Evolutionary conservation across 1,140 invertebrate species (phyloP).

Genomic region (Heliothis virescens): DNA sequence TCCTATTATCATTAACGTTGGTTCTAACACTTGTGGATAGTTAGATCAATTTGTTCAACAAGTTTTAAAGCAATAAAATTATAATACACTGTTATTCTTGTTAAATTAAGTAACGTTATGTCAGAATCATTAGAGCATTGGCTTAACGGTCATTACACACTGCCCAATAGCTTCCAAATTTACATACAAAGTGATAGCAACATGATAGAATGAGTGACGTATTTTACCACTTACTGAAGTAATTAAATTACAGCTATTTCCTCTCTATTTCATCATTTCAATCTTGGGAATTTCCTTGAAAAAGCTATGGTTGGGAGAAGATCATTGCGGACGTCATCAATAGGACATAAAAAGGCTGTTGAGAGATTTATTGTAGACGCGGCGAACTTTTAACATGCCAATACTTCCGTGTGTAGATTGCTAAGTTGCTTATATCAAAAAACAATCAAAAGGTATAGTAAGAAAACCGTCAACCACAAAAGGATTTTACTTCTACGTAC

Average conservation of each 20-base stretch:
- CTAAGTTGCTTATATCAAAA: conserved; percentile 9
- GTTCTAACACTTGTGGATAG: conserved; percentile 43
- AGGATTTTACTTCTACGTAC: conserved; percentile 19
- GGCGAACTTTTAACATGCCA: conserved; percentile 20
- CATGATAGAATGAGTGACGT: neutral
- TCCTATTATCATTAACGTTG: conserved; percentile 38
- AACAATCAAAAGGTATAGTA: neutral
- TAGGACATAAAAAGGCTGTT: conserved; percentile 15
- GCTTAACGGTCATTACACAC: conserved; percentile 37
- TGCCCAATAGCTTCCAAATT: conserved; percentile 14
- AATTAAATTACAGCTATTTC: conserved; percentile 14
- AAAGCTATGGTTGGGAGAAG: neutral
- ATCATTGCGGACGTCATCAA: neutral
- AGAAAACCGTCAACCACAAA: conserved; percentile 24
- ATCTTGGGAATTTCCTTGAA: neutral
- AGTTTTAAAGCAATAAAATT: conserved; percentile 61
- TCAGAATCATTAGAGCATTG: conserved; percentile 39
- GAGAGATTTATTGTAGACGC: conserved; percentile 10
- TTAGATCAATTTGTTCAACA: conserved; percentile 47
- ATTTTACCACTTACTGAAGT: neutral
- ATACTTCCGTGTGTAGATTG: conserved; percentile 9
- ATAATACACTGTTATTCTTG: conserved; percentile 53
- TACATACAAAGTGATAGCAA: neutral
- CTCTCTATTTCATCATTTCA: neutral
- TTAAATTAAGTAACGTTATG: conserved; percentile 65